Conservation (phyloP, 2,113 vertebrate genomes). For the Phalacrocorax brasilianus region DNA sequence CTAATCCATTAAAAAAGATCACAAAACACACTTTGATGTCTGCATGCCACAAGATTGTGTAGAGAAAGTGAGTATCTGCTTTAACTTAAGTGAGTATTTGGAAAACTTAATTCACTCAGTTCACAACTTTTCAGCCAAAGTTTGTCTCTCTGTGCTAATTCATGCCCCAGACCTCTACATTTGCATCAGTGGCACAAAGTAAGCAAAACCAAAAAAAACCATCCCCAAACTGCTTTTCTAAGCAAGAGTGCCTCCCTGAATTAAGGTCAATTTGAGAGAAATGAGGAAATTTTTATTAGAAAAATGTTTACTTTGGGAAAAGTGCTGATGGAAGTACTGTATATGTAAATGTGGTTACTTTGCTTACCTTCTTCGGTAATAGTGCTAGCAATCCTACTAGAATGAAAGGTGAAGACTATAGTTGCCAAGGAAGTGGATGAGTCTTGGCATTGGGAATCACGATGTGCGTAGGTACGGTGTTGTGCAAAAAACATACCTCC, state of each 20-base stretch:
- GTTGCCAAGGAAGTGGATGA: background rate
- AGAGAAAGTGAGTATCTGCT: background rate
- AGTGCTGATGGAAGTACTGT: background rate
- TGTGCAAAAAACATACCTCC: background rate
- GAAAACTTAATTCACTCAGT: background rate
- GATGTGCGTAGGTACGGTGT: accelerated
- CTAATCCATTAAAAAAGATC: background rate
- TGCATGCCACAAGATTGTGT: background rate
- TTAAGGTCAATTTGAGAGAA: background rate
- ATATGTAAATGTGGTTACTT: background rate
- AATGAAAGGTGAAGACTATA: background rate
- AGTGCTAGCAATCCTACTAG: background rate
- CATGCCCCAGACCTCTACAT: background rate
- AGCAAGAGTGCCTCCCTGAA: background rate
- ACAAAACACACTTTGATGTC: background rate
- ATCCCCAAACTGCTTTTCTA: background rate
- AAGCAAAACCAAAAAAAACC: background rate
- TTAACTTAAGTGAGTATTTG: background rate
- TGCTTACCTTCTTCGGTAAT: background rate
- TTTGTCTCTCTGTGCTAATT: background rate
- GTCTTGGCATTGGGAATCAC: background rate
- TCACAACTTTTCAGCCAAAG: background rate
- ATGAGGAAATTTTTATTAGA: background rate
- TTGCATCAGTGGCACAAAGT: background rate
- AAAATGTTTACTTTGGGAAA: background rate